A percentile compares a stretch with the other conserved stretches of the same genome.
Evolutionary conservation across 2,113 vertebrate species (phyloP).

Genomic region (Trogon melanurus): DNA sequence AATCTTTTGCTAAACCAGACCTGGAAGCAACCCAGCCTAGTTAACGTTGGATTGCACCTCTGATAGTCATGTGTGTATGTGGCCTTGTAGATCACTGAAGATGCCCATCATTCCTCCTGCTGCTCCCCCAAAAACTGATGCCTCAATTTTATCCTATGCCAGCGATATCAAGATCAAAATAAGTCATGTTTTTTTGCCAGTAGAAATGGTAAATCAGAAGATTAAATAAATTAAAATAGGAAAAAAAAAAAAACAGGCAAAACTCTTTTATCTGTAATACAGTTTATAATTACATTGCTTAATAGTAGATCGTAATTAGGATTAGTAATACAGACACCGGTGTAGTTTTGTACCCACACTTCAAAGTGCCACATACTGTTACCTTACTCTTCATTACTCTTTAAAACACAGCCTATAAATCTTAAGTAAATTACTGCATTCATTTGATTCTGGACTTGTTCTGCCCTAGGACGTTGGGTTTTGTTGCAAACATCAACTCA

Average conservation of each 20-base stretch:
- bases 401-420: not conserved
- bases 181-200: not conserved
- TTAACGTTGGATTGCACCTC: rapidly evolving
- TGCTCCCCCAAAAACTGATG: not conserved
- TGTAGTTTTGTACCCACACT: not conserved
- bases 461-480: not conserved
- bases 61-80: not conserved
- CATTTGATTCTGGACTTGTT: not conserved
- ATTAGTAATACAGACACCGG: not conserved
- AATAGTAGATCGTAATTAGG: not conserved
- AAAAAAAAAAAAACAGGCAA: not conserved
- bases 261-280: not conserved
- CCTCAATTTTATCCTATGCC: not conserved
- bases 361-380: not conserved
- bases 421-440: not conserved
- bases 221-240: not conserved
- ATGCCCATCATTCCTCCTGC: not conserved
- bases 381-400: not conserved
- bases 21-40: not conserved
- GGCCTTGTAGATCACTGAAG: not conserved
- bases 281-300: not conserved
- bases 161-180: not conserved
- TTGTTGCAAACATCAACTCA: not conserved
- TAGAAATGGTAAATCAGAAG: not conserved
- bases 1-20: not conserved